These are phyloP conservation scores for Ceratosolen fusciceps DNA, from an alignment of 1,140 invertebrate species.

Conservation along the genomic window DNA sequence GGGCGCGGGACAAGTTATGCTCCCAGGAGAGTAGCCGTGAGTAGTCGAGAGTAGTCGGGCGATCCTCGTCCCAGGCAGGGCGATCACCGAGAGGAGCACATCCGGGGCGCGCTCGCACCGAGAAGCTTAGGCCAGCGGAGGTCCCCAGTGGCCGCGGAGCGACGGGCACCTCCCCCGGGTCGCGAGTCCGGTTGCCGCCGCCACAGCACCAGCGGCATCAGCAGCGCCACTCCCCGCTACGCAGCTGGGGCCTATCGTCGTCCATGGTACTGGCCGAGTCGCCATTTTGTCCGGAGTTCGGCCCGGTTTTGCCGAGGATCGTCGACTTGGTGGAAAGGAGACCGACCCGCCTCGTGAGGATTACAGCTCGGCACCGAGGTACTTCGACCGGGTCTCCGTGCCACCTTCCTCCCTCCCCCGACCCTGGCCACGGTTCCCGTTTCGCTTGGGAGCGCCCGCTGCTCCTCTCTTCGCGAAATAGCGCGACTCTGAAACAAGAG, in stretches of 20 bases:
- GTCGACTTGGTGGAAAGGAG: conserved; percentile 63
- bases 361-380: conserved; percentile 56
- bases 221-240: conserved; percentile 41
- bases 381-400: conserved; percentile 32
- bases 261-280: conserved; percentile 56
- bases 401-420: background rate
- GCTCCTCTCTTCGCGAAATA: conserved; percentile 5
- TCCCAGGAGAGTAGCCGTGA: too few species aligned
- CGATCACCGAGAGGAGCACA: background rate
- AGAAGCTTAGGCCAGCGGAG: too few species aligned
- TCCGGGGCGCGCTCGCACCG: too few species aligned
- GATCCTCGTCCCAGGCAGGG: background rate
- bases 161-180: conserved; percentile 4
- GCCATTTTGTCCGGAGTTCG: conserved; percentile 70
- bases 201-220: conserved; percentile 23
- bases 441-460: background rate
- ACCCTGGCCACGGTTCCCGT: background rate
- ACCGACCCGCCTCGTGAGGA: conserved; percentile 55
- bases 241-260: conserved; percentile 36
- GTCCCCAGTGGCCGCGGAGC: background rate
- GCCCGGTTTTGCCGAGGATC: conserved; percentile 66
- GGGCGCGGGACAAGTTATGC: too few species aligned
- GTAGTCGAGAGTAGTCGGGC: too few species aligned
- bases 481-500: background rate
- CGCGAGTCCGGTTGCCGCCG: background rate